Conservation (phyloP, 2,888 invertebrate genomes). For the Philereme transversata region DNA sequence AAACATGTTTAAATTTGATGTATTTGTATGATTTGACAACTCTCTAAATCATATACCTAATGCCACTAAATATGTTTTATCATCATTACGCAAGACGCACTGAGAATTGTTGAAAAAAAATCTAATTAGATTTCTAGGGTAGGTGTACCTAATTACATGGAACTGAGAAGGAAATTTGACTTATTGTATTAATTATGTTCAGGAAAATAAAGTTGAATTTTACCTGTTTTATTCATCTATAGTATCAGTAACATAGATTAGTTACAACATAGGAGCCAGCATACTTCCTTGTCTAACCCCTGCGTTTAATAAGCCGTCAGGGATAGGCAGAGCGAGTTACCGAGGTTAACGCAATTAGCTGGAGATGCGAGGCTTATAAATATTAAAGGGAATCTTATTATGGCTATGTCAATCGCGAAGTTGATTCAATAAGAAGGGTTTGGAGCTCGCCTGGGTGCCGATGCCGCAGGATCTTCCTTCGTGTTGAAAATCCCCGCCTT, state of each 20-base stretch:
- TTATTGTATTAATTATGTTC: too few species aligned
- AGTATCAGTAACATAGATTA: background rate
- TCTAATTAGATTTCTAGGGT: too few species aligned
- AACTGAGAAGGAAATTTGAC: too few species aligned
- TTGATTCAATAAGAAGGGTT: slow-evolving; percentile 15
- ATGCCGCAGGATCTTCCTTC: background rate
- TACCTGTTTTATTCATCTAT: too few species aligned
- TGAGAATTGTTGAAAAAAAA: too few species aligned
- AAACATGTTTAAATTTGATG: too few species aligned
- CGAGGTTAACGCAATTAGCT: slow-evolving; percentile 22
- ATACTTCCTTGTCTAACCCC: background rate
- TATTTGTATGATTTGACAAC: too few species aligned
- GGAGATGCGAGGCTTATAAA: slow-evolving; percentile 17
- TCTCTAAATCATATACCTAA: too few species aligned
- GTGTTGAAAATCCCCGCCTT: slow-evolving; percentile 1
- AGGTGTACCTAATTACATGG: too few species aligned
- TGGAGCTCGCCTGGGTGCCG: background rate
- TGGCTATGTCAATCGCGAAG: slow-evolving; percentile 16
- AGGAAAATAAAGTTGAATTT: too few species aligned
- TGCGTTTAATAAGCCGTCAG: background rate
- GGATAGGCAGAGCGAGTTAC: background rate
- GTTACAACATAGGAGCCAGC: background rate
- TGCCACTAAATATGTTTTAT: too few species aligned
- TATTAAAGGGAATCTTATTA: slow-evolving; percentile 16
- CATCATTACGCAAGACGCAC: too few species aligned